Evolutionary conservation across 2,888 invertebrate species (phyloP), one percentile per base, ranked within the genome.

Genomic region (Tetheella fluctuosa): DNA sequence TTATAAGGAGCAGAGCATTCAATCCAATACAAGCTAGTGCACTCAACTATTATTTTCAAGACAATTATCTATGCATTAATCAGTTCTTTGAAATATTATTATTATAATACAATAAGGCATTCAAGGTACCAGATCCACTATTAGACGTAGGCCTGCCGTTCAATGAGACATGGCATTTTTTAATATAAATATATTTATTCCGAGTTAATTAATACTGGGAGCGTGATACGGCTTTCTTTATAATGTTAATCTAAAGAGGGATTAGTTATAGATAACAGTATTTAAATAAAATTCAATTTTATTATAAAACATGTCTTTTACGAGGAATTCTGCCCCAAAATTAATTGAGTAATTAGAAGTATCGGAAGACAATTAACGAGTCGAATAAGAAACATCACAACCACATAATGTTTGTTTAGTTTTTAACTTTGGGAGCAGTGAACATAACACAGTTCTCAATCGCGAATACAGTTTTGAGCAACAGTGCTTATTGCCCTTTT

Each of bases 241-340:
- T 30, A 52, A 17, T 54, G 54, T 82, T 77, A 83, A 73, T 77
- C 71, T 83, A 80, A 65, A 79, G 70, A 70, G 74, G 68, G 73
- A 71, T 80, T 79, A 67, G 80, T 85, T 83, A 34, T 34, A 83
- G n/a, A 75, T 80, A 84, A 79, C 74, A 79, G 70, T 80, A 78
- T 69, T 67, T 64, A 65, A 67, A 59, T 71, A 69, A 67, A 74
- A 68, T 78, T 76, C 80, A 79, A 82, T 82, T 80, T 84, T 82
- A 55, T 55, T 55, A 48, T 34, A 80, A 80, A 85, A 87, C 83
- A 90, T 93, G 92, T 93, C 92, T 93, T 92, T 93, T 93, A 77
- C 70, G 83, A 90, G 89, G 88, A 91, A 91, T 91, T 89, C 85
- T 88, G 89, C 85, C 88, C 85, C 88, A 86, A 88, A 88, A 87